Conservation (phyloP, 2,113 vertebrate genomes). For the Sciurus niger region DNA sequence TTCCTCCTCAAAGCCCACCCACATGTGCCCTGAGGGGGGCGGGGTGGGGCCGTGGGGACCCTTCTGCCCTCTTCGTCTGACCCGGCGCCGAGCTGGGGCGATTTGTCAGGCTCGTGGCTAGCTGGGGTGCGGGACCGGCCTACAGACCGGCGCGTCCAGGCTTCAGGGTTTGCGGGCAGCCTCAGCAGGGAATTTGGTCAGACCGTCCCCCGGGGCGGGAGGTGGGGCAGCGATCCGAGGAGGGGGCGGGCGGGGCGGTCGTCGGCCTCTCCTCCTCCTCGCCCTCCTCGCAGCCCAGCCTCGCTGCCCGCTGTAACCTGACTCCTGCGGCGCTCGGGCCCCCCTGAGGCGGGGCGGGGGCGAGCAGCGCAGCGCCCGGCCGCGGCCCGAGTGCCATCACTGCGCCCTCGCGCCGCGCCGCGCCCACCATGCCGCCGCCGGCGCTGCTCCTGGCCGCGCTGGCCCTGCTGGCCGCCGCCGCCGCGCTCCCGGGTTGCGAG, state of each 20-base stretch:
- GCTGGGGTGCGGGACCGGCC: neutral
- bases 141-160: neutral
- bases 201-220: neutral
- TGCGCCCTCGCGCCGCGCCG: conserved; percentile 47
- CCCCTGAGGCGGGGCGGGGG: conserved; percentile 31
- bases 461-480: conserved; percentile 46
- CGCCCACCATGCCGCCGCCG: conserved; percentile 86
- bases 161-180: too few relatives aligned
- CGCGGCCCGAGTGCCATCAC: conserved; percentile 90
- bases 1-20: neutral
- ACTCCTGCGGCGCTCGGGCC: conserved; percentile 37
- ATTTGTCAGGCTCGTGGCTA: neutral
- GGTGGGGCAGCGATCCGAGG: neutral
- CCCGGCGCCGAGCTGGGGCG: too few relatives aligned
- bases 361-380: neutral
- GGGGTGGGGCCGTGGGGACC: neutral
- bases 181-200: rapidly evolving
- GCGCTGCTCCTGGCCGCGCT: conserved; percentile 71
- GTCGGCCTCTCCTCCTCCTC: neutral
- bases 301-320: conserved; percentile 84
- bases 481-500: conserved; percentile 85
- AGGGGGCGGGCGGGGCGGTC: neutral
- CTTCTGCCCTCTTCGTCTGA: too few relatives aligned
- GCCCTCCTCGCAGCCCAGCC: neutral
- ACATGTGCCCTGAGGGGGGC: too few relatives aligned